Percentiles rank a stretch among this genome's conserved stretches.
Conservation (phyloP, 1,140 invertebrate species). For the Neelides sp. region DNA sequence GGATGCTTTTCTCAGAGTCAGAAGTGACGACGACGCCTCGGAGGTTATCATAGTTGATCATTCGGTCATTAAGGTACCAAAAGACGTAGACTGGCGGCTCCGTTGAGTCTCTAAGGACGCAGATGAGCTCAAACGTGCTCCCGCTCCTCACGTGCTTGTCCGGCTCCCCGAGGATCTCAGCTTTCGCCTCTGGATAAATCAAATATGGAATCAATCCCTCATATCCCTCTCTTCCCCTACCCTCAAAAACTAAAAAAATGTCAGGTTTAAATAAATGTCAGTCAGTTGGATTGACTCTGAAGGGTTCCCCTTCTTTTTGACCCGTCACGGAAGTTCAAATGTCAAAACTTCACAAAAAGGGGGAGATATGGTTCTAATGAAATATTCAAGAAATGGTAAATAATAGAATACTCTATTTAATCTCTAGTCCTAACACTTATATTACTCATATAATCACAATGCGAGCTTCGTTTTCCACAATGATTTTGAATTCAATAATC, state of each 20-base stretch:
- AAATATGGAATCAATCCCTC: neutral
- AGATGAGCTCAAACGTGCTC: slow-evolving; percentile 36
- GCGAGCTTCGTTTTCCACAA: no score
- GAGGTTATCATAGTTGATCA: slow-evolving; percentile 41
- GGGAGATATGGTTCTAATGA: no score
- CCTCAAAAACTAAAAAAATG: slow-evolving; percentile 14
- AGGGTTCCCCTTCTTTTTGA: no score
- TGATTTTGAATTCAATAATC: no score
- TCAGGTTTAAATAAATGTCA: no score
- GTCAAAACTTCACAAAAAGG: no score
- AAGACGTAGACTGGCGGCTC: slow-evolving; percentile 40
- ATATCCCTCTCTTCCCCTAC: neutral
- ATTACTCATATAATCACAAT: no score
- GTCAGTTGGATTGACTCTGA: no score
- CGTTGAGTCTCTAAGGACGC: slow-evolving; percentile 37
- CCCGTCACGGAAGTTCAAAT: no score
- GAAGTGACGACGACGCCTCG: slow-evolving; percentile 38
- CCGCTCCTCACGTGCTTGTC: slow-evolving; percentile 38
- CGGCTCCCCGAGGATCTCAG: slow-evolving; percentile 35
- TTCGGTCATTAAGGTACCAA: slow-evolving; percentile 41
- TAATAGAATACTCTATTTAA: no score
- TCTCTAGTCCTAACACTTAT: no score
- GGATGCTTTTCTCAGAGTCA: slow-evolving; percentile 28
- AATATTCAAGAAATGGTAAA: no score
- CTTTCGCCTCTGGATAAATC: slow-evolving; percentile 34